Base-by-base conservation (phyloP, 2,888 invertebrate genomes). In the Elmis aenea region DNA sequence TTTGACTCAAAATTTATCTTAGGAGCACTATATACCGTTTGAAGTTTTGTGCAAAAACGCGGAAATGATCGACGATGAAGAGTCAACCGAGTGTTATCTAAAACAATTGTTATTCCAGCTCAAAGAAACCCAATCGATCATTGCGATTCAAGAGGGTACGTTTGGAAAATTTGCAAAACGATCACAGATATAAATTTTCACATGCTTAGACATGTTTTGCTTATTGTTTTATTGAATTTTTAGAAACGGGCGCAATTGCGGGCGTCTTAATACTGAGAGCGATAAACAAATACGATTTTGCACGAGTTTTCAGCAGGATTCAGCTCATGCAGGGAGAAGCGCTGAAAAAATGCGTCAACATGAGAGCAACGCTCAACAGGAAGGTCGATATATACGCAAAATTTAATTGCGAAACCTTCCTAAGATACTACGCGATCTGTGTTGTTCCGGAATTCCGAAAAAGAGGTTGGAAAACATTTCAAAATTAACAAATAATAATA, bases 11-110 rank as follows among this genome's bases (percentile, higher is more conserved):
- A 13, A 26, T 14, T 15, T 33, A 12, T 52, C 54, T 13, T 26
- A 62, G 60, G 40, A 54, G 10, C 42, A 56, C 29, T 64, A 53
- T 33, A 28, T 64, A 2, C 26, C 39, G 3, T 55, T 55, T 30
- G 62, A 66, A 28, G 55, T 66, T 1, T 43, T 67, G 2, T 62
- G 58, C 34, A 54, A 54, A 38, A 66, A 65, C 40, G 51, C 58
- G 0, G 54, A 58, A 33, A 46, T 66, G 25, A 23, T 26, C 2
- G 54, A 62, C 1, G 67, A 68, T 36, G 36, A 45, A 26, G 46
- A 40, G 8, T 67, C 67, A 1, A 30, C 59, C 5, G 48, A 57
- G 20, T 58, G 54, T 2, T 61, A 56, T 38, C 20, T 57, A n/a
- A 51, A 57, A 1, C 48, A 53, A 32, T 35, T 62, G 14, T 22